phyloP scores from a whole-genome alignment of 2,888 invertebrate genomes.

The Agonum fuliginosum region DNA sequence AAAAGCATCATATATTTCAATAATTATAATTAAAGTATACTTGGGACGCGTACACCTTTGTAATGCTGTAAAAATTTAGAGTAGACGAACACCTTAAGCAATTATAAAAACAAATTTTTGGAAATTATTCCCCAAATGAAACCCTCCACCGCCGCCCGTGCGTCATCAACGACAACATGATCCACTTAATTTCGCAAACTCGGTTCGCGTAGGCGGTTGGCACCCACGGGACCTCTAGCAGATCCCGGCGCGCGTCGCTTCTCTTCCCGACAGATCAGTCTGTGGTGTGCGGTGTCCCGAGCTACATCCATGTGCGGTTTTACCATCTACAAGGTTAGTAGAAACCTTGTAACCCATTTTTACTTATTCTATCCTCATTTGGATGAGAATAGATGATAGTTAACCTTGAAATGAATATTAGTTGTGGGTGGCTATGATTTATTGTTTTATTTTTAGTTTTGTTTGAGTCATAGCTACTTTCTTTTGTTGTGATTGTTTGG shows the following conservation, averaged over 20 bases:
- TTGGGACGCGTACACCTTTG: too few relatives aligned
- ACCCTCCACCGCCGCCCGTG: neutral
- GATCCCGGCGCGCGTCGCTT: neutral
- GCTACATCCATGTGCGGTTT: conserved; percentile 19
- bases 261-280: conserved; percentile 25
- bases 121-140: neutral
- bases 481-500: neutral
- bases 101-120: too few relatives aligned
- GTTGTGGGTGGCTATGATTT: conserved; percentile 2
- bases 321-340: neutral
- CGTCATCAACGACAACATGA: neutral
- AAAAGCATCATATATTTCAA: too few relatives aligned
- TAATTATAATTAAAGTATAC: too few relatives aligned
- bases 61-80: too few relatives aligned
- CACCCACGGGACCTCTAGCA: conserved; percentile 13
- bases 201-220: conserved; percentile 24
- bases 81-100: too few relatives aligned
- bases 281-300: conserved; percentile 44
- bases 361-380: neutral
- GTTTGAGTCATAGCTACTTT: neutral
- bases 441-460: neutral
- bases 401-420: neutral
- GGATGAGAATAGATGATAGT: neutral
- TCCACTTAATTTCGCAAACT: conserved; percentile 27
- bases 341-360: too few relatives aligned